Base-by-base conservation (phyloP, 2,888 invertebrate genomes). In the Luperina nickerlii region DNA sequence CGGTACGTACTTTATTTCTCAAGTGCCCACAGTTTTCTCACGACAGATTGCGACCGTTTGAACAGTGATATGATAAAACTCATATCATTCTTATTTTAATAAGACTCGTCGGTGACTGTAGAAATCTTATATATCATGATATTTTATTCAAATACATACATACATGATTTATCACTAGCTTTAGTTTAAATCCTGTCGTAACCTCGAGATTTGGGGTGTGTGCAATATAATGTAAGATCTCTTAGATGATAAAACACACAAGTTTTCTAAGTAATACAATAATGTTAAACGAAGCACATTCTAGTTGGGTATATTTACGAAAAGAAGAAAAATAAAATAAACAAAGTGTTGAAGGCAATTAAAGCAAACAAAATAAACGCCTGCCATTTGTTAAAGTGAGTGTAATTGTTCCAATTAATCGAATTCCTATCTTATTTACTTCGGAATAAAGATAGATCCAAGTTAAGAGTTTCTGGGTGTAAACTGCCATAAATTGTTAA, bases 401-500 rank as follows among this genome's bases (percentile, higher is more conserved):
- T 67, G 63, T 74, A 83, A 87, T 79, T 77, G 83, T 62, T 67
- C n/a, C 80, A 85, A 85, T 85, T 87, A 82, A 73, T 87, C 67
- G 69, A 71, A 80, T 85, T 79, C 76, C 78, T 65, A 77, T 82
- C 70, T 67, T 78, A 24, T 70, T 73, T 27, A 24, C 54, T 63
- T 57, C 51, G 27, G 20, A 32, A 32, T 54, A 38, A 69, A 69
- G 7, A 73, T 57, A 69, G 7, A 73, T 57, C 13, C 54, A 32
- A 72, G 62, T 78, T 63, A 57, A 70, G 2, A 48, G n/a, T 15
- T 32, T 48, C 5, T 18, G 18, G 63, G 15, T 68, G 24, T 18
- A 15, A 45, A 27, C 18, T 24, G 7, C 24, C n/a, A 24, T 51
- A 27, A 27, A 48, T 24, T 42, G n/a, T 3, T n/a, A 60, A 9